Evolutionary conservation across 2,113 vertebrate species (phyloP), one percentile per base, ranked within the genome.

Genomic region (Saccopteryx leptura): DNA sequence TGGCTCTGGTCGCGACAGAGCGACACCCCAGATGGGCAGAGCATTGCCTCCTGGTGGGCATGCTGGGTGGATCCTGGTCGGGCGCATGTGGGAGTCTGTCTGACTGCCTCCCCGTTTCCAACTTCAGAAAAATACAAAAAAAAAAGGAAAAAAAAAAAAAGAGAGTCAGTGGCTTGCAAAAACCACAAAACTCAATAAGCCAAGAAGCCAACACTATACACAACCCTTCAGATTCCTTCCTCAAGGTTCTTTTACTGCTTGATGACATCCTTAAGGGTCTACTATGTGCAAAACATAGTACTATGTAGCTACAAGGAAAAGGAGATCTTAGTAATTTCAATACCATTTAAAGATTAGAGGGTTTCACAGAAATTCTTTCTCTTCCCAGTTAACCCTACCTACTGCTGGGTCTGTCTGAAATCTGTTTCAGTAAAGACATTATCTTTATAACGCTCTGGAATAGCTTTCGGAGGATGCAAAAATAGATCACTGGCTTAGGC

Each of bases 341-440:
- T 39, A 88, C 21, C 88, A 91, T 91, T 61, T 85, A 81, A 76
- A 9, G 79, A 87, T 87, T 52, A 69, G n/a, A 88, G 26, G 8
- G 5, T 52, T 94, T 74, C 71, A 92, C 23, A 63, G 52, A 81
- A 88, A 85, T 82, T 71, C 17, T 50, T 50, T 84, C 63, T n/a
- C n/a, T 85, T 28, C n/a, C 3, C 52, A 80, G 3, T 39, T 90
- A 15, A 65, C n/a, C 66, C 18, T 80, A 81, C 5, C 18, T 12
- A 69, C 93, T 24, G 4, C 0, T 69, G 14, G 17, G 19, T 75
- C 10, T 72, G 82, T 82, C 78, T 33, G 81, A 91, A 89, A 66
- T 86, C 23, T 56, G 9, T 91, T 69, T 84, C 52, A 68, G 1
- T 63, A 61, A 89, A 90, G 60, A 84, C 48, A 39, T 39, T 39